Conservation (phyloP, 2,888 invertebrate genomes). For the Cyclophora punctaria region DNA sequence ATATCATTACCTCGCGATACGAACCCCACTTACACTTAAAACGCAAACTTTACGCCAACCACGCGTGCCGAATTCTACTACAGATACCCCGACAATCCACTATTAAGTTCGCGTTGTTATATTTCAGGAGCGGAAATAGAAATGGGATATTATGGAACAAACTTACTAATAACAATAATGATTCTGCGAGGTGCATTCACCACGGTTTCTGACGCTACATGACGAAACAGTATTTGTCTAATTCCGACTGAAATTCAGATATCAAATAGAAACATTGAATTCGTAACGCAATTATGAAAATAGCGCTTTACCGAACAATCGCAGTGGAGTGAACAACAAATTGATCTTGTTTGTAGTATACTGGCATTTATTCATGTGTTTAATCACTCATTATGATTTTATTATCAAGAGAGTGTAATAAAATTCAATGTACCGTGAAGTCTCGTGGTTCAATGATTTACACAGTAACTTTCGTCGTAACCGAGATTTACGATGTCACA, state of each 20-base stretch:
- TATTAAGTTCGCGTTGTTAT: slow-evolving; percentile 21
- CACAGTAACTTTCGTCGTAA: slow-evolving; percentile 54
- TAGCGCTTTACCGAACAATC: too few species aligned
- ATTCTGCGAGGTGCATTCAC: slow-evolving; percentile 31
- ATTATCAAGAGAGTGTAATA: slow-evolving; percentile 53
- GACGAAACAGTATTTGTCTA: slow-evolving; percentile 3
- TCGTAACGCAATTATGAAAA: too few species aligned
- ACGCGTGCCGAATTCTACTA: slow-evolving; percentile 32
- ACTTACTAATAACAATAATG: slow-evolving; percentile 24
- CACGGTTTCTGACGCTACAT: slow-evolving; percentile 30
- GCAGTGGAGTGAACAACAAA: too few species aligned
- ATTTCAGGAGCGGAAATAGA: slow-evolving; percentile 25
- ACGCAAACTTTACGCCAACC: slow-evolving; percentile 52
- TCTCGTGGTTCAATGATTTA: slow-evolving; percentile 55
- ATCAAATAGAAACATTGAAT: too few species aligned
- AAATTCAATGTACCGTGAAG: slow-evolving; percentile 61
- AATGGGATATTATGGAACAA: slow-evolving; percentile 33
- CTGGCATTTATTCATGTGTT: slow-evolving; percentile 26
- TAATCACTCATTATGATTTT: slow-evolving; percentile 55
- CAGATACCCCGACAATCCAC: slow-evolving; percentile 10
- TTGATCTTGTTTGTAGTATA: slow-evolving; percentile 15
- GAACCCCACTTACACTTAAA: slow-evolving; percentile 28
- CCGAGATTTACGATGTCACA: slow-evolving; percentile 66
- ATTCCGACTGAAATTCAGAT: too few species aligned
- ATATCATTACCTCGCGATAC: slow-evolving; percentile 39